Evolutionary conservation across 2,797 vertebrate species (phyloP).

Genomic region (Cryptoblepharus egeriae): DNA sequence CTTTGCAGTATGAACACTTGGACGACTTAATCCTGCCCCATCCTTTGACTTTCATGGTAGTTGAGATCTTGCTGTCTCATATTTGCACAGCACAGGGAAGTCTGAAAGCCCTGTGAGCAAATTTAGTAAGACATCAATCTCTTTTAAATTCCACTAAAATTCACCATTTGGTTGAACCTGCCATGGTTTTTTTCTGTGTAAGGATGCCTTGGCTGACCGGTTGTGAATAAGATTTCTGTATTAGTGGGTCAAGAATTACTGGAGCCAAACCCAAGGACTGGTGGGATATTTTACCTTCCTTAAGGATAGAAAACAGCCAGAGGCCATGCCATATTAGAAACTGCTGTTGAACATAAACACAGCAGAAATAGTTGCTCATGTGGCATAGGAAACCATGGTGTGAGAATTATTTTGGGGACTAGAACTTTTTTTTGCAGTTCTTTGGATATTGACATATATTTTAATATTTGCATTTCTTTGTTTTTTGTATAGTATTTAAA

Average conservation of each 20-base stretch:
- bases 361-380: background rate
- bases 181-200: background rate
- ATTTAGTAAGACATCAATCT: background rate
- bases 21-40: background rate
- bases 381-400: background rate
- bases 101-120: background rate
- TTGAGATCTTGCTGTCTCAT: background rate
- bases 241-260: background rate
- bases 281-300: background rate
- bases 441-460: background rate
- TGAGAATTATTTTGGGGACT: background rate
- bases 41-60: background rate
- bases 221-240: background rate
- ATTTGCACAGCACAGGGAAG: background rate
- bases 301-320: background rate
- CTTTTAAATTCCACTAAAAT: background rate
- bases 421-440: background rate
- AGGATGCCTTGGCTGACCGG: too few relatives aligned
- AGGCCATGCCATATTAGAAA: background rate
- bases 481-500: background rate
- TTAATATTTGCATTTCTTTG: background rate
- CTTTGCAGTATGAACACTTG: background rate
- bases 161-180: background rate
- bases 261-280: background rate
- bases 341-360: too few relatives aligned